Base-by-base conservation (phyloP, 2,113 vertebrate genomes). In the Anarrhichthys ocellatus region DNA sequence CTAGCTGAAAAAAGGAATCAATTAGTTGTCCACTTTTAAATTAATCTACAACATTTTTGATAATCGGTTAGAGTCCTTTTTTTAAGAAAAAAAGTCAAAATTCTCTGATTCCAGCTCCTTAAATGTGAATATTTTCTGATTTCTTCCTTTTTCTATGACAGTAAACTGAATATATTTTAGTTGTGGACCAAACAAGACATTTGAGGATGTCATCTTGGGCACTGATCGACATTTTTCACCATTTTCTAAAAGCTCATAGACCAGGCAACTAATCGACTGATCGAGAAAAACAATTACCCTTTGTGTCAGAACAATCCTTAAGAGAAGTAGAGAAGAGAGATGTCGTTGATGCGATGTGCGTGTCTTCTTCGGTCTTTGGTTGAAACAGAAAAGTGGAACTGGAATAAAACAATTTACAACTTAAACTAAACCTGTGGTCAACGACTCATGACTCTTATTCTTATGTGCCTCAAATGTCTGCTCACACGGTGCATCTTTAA, bases 311-410 rank as follows among this genome's bases (percentile, higher is more conserved):
- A 32, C 9, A 9, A 3, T 18, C 15, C 9, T 40, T 2, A 5
- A 38, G 62, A 63, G 11, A 8, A 52, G 46, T 0, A 6, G 15
- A 18, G 44, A 11, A 74, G 27, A 27, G 27, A 27, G 40, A 83
- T 38, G 18, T 64, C 7, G 20, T 0, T 36, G 65, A 18, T 11
- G 59, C 27, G 9, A 1, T 5, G 20, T 50, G 64, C 7, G 15
- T 54, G 42, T 42, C 62, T 66, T 82, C 78, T 81, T 82, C 18
- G 3, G 71, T 65, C 36, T 67, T 6, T 71, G 81, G 89, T 73
- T 83, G 89, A 90, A 87, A 88, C 86, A 87, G 82, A 88, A 87
- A 88, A 83, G 87, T 78, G 87, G 89, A 90, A 87, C 68, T 85
- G 72, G 67, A 58, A 65, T 15, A 27, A 73, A 85, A 69, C 50